These are phyloP conservation scores for Dryobota labecula DNA, from an alignment of 2,888 invertebrate species.

Conservation along the genomic window DNA sequence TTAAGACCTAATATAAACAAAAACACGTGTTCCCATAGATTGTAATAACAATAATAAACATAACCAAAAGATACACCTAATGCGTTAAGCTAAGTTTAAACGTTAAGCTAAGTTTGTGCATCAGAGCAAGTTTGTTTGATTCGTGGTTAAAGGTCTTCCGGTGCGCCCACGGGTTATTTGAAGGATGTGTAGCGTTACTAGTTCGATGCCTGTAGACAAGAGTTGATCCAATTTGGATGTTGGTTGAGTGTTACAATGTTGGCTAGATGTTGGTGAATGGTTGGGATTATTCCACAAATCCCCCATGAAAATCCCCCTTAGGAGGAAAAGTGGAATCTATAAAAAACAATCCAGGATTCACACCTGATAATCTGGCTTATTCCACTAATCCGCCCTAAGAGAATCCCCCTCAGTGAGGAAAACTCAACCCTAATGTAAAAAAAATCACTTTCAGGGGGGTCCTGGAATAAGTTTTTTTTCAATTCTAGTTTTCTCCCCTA, in stretches of 20 bases:
- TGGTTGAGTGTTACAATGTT: conserved; percentile 29
- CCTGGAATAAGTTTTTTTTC: no score
- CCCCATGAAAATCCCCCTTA: no score
- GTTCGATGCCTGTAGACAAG: conserved; percentile 1
- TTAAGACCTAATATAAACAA: conserved; percentile 19
- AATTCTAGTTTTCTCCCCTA: no score
- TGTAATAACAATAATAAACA: conserved; percentile 64
- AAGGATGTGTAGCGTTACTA: conserved; percentile 14
- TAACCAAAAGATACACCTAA: conserved; percentile 69
- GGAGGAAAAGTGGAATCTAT: no score
- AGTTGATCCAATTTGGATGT: conserved; percentile 43
- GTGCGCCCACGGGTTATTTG: conserved; percentile 56
- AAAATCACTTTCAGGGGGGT: no score
- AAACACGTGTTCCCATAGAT: conserved; percentile 50
- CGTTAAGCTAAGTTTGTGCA: conserved; percentile 64
- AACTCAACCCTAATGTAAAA: no score
- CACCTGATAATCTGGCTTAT: no score
- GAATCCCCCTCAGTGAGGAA: no score
- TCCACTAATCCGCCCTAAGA: no score
- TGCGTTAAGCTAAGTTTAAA: conserved; percentile 69
- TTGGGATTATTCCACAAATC: no score
- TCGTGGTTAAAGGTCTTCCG: conserved; percentile 65
- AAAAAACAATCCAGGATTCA: no score
- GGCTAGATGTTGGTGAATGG: conserved; percentile 24
- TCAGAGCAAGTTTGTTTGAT: conserved; percentile 69